Base-by-base conservation (phyloP, 2,113 vertebrate species). In the Gymnorhina tibicen region DNA sequence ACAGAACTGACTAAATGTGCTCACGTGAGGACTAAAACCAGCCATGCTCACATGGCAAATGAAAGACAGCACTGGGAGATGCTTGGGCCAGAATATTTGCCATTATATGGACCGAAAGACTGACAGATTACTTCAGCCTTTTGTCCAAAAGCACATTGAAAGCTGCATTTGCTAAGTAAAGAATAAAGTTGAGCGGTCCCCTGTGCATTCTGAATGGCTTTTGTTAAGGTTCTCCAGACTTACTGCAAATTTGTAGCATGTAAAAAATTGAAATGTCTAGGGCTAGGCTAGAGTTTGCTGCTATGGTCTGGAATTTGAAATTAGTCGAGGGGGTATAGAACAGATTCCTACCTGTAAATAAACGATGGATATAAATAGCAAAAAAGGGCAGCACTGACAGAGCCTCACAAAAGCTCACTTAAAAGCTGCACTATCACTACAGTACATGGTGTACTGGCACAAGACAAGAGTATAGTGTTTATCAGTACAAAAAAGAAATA, bases 1-100 rank as follows among this genome's bases (percentile, higher is more conserved):
- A 97, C 98, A 97, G 96, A 95, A 93, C 83, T 97, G 97, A 97
- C 98, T 97, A 74, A 92, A 95, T 52, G 93, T 66, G 86, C 92
- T 96, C 97, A 97, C 95, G 95, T 98, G 97, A 97, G 96, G 64
- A 88, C 94, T 91, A 74, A 85, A 93, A 79, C 68, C 97, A 97
- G 97, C 91, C 97, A 95, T 33, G 95, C 95, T 97, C 91, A 47
- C 94, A 84, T 44, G 95, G 95, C 94, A 68, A 96, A 96, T 95
- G 97, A 97, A 96, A 98, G 98, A 95, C 96, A 85, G 97, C 75
- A 33, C 91, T 4, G 19, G 76, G 93, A 93, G 85, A 75, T 58
- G 19, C 89, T 22, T 83, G n/a, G 91, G 67, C 72, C 42, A 56
- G 64, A 88, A 87, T 87, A 93, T 86, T 50, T 46, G 79, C 76